Evolutionary conservation across 2,888 invertebrate genomes (phyloP).

Genomic region (Phrixothrix hirtus): DNA sequence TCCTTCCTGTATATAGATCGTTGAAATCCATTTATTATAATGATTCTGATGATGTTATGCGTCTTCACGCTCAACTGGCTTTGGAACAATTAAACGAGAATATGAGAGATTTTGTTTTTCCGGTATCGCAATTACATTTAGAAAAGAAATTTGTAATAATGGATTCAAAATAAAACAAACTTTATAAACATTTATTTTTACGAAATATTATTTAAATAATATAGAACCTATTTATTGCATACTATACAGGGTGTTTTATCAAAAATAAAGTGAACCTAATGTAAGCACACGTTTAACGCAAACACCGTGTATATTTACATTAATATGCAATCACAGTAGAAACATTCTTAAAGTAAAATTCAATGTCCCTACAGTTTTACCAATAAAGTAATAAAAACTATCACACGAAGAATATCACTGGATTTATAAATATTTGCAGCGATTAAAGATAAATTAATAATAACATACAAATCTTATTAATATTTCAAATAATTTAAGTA

Average conservation of each 20-base stretch:
- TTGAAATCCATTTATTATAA: slow-evolving; percentile 67
- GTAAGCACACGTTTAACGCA: too few relatives aligned
- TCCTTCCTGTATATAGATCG: slow-evolving; percentile 71
- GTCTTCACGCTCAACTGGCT: slow-evolving; percentile 76
- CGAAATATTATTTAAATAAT: slow-evolving; percentile 5
- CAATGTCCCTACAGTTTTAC: too few relatives aligned
- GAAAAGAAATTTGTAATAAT: slow-evolving; percentile 46
- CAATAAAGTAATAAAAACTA: slow-evolving; percentile 27
- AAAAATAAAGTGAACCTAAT: too few relatives aligned
- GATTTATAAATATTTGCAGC: too few relatives aligned
- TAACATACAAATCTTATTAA: too few relatives aligned
- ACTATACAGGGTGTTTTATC: slow-evolving; percentile 53
- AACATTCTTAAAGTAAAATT: too few relatives aligned
- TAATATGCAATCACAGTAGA: not conserved
- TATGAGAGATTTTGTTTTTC: slow-evolving; percentile 65
- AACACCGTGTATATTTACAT: slow-evolving; percentile 9
- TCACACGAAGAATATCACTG: slow-evolving; percentile 28
- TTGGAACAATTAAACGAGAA: slow-evolving; percentile 75
- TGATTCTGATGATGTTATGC: slow-evolving; percentile 70
- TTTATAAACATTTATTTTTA: slow-evolving; percentile 1
- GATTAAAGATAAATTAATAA: too few relatives aligned
- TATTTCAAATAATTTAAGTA: too few relatives aligned
- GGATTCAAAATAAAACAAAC: slow-evolving; percentile 28
- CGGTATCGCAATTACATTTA: slow-evolving; percentile 45
- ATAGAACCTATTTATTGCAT: slow-evolving; percentile 42